A percentile compares a stretch with the other conserved stretches of the same genome.
Conservation (phyloP, 2,113 vertebrate genomes). For the Myxocyprinus asiaticus region DNA sequence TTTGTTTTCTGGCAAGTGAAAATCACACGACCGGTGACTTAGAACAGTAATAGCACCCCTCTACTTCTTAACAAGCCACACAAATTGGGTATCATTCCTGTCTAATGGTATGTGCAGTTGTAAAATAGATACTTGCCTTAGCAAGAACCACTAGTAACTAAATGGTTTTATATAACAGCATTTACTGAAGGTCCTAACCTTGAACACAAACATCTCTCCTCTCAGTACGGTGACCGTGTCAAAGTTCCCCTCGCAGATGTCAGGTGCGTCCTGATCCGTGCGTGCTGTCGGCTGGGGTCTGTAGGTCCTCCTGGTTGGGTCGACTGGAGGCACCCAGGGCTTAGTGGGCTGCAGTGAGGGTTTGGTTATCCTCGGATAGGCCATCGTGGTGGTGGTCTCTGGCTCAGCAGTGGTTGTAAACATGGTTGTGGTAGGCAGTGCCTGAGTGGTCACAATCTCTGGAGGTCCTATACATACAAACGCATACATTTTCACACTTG, state of each 20-base stretch:
- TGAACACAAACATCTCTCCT: conserved; percentile 80
- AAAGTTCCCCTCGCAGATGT: conserved; percentile 76
- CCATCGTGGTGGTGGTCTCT: conserved; percentile 38
- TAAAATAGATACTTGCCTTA: background rate
- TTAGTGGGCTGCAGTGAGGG: conserved; percentile 34
- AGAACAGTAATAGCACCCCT: no score
- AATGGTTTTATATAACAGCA: background rate
- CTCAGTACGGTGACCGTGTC: conserved; percentile 74
- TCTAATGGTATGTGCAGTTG: no score
- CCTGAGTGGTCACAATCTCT: conserved; percentile 72
- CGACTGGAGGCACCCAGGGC: conserved; percentile 55
- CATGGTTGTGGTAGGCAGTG: conserved; percentile 66
- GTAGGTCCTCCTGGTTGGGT: conserved; percentile 58
- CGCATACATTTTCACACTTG: conserved; percentile 21
- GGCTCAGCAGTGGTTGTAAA: conserved; percentile 53
- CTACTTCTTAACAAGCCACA: no score
- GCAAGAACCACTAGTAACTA: background rate
- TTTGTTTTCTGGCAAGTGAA: no score
- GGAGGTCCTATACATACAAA: conserved; percentile 71
- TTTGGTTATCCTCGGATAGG: conserved; percentile 22
- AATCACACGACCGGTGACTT: no score
- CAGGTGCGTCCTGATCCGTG: conserved; percentile 72
- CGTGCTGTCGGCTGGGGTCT: conserved; percentile 72
- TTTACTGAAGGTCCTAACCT: conserved; percentile 62
- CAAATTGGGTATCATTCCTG: no score